A percentile compares a stretch with the other conserved stretches of the same genome.
phyloP scores from a whole-genome alignment of 2,797 vertebrate genomes.

The Tapirus indicus region DNA sequence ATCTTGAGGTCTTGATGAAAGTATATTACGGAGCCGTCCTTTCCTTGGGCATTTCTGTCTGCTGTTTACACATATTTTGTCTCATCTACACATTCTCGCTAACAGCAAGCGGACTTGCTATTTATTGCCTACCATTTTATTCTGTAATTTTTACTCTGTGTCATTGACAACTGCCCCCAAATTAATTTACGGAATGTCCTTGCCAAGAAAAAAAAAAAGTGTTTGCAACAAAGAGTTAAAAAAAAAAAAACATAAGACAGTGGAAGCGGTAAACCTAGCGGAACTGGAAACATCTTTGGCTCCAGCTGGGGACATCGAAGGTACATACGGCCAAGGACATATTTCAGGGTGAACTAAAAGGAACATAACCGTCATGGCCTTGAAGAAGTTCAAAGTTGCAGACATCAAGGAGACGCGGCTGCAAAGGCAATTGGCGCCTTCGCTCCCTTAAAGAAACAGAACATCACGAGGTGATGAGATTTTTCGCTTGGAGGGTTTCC shows the following conservation, averaged over 20 bases:
- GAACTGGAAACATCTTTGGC: background rate
- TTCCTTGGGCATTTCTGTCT: background rate
- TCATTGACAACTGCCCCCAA: background rate
- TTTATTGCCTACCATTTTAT: accelerated
- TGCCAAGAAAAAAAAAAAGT: background rate
- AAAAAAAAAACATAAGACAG: background rate
- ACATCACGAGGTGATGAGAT: background rate
- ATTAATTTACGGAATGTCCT: background rate
- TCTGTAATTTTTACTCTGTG: accelerated
- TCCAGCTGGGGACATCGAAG: constrained; percentile 51
- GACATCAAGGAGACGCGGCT: background rate
- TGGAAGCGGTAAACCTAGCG: background rate
- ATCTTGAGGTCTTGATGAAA: accelerated
- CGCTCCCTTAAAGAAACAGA: background rate
- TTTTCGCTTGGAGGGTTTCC: background rate
- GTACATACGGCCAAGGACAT: constrained; percentile 31
- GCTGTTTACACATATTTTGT: too few relatives aligned
- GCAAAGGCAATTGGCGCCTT: background rate
- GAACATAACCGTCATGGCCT: background rate
- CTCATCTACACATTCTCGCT: accelerated
- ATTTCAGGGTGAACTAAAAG: background rate
- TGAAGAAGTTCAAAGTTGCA: background rate
- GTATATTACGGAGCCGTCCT: accelerated
- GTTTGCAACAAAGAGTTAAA: background rate
- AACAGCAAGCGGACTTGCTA: too few relatives aligned